Percentiles rank a stretch among this genome's conserved stretches.
Evolutionary conservation across 2,888 invertebrate genomes (phyloP).

Genomic region (Diachrysia chrysitis): DNA sequence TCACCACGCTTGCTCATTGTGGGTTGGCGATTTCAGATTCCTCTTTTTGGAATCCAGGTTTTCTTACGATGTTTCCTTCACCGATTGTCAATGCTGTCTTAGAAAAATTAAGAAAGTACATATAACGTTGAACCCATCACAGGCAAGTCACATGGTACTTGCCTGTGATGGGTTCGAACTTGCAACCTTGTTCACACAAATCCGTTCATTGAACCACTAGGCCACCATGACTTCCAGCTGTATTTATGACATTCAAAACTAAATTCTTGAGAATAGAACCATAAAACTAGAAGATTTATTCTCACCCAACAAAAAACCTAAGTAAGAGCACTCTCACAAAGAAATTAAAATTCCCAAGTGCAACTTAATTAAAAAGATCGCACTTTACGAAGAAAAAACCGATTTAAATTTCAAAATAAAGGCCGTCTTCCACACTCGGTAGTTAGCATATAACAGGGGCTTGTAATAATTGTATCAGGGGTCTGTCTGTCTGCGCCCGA

Average conservation of each 20-base stretch:
- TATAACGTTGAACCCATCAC: too few species aligned
- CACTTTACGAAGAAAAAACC: conserved; percentile 40
- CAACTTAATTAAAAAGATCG: conserved; percentile 53
- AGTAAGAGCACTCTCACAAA: conserved; percentile 16
- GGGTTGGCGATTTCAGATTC: too few species aligned
- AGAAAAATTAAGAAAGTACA: too few species aligned
- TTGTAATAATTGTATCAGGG: conserved; percentile 75
- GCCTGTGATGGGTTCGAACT: too few species aligned
- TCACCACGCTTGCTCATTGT: too few species aligned
- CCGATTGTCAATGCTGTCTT: too few species aligned
- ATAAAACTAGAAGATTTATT: not conserved
- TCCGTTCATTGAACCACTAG: too few species aligned
- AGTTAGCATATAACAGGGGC: conserved; percentile 74
- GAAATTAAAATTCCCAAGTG: conserved; percentile 47
- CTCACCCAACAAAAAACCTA: conserved; percentile 2
- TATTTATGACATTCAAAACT: not conserved
- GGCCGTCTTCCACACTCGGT: conserved; percentile 57
- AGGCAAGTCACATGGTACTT: too few species aligned
- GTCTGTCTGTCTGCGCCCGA: conserved; percentile 48
- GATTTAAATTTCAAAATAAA: conserved; percentile 59
- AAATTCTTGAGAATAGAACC: not conserved
- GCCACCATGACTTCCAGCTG: too few species aligned
- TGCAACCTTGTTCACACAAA: too few species aligned
- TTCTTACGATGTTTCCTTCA: too few species aligned
- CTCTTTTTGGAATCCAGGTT: too few species aligned